Evolutionary conservation across 2,888 invertebrate species (phyloP).

Genomic region (Xestia ashworthii): DNA sequence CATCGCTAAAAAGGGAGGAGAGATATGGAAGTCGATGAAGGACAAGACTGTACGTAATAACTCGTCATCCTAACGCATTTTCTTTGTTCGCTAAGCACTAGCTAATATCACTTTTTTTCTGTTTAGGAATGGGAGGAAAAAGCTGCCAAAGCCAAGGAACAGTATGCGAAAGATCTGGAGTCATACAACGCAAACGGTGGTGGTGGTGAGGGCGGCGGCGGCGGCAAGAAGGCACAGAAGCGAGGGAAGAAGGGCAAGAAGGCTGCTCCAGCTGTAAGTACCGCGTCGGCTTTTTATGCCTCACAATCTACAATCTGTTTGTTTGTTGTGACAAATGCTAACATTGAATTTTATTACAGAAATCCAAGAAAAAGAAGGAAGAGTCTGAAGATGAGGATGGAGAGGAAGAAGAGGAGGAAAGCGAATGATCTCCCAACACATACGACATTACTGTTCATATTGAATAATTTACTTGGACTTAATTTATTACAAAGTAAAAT

Average conservation of each 20-base stretch:
- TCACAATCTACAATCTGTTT: neutral
- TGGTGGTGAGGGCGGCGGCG: constrained; percentile 86
- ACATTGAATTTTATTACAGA: constrained; percentile 70
- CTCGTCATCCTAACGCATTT: constrained; percentile 32
- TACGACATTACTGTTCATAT: constrained; percentile 88
- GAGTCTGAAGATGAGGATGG: constrained; percentile 92
- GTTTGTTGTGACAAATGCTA: constrained; percentile 19
- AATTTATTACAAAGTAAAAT: constrained; percentile 90
- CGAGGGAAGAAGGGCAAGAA: constrained; percentile 90
- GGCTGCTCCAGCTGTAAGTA: constrained; percentile 85
- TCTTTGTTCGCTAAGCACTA: constrained; percentile 39
- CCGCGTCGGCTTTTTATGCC: neutral
- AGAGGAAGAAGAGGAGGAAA: constrained; percentile 92
- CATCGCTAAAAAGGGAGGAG: constrained; percentile 98
- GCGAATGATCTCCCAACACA: constrained; percentile 91
- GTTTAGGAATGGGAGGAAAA: constrained; percentile 97
- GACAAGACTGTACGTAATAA: constrained; percentile 94
- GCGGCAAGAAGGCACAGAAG: constrained; percentile 90
- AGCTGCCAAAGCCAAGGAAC: constrained; percentile 96
- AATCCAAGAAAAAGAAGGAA: constrained; percentile 91
- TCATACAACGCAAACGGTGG: constrained; percentile 96
- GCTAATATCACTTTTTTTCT: constrained; percentile 44
- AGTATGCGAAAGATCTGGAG: constrained; percentile 96
- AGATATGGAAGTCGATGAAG: constrained; percentile 97
- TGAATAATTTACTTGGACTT: constrained; percentile 90